Evolutionary conservation across 23 tunicate genomes (phyloP).

Genomic region (Trididemnum miniatum): DNA sequence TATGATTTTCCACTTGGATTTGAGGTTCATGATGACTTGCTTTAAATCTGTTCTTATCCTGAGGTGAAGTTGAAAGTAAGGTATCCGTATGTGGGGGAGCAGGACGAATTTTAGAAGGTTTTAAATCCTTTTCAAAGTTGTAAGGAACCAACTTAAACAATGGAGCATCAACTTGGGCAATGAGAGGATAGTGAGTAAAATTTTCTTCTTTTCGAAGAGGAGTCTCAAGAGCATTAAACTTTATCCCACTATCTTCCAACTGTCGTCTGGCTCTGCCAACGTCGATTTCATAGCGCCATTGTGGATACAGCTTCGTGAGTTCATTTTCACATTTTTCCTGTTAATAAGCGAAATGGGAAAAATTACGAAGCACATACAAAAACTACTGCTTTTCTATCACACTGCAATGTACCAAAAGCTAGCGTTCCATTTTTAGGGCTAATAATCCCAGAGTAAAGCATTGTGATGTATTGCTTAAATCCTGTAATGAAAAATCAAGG

Average conservation of each 20-base stretch:
- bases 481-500: no score
- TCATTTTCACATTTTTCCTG: conserved; percentile 73
- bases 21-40: neutral
- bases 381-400: no score
- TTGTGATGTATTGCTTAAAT: no score
- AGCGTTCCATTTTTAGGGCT: no score
- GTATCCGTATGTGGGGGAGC: neutral
- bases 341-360: no score
- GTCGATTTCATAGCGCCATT: conserved; percentile 70
- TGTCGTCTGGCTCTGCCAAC: conserved; percentile 58
- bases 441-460: no score
- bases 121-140: neutral
- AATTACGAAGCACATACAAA: no score
- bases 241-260: conserved; percentile 48
- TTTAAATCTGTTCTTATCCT: neutral
- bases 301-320: conserved; percentile 45
- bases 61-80: neutral
- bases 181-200: neutral
- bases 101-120: neutral
- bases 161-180: neutral
- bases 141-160: conserved; percentile 44
- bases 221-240: neutral
- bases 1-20: no score
- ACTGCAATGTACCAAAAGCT: no score
- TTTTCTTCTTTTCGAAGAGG: neutral